Evolutionary conservation across 2,888 invertebrate genomes (phyloP).

Genomic region (Gymnoscelis rufifasciata): DNA sequence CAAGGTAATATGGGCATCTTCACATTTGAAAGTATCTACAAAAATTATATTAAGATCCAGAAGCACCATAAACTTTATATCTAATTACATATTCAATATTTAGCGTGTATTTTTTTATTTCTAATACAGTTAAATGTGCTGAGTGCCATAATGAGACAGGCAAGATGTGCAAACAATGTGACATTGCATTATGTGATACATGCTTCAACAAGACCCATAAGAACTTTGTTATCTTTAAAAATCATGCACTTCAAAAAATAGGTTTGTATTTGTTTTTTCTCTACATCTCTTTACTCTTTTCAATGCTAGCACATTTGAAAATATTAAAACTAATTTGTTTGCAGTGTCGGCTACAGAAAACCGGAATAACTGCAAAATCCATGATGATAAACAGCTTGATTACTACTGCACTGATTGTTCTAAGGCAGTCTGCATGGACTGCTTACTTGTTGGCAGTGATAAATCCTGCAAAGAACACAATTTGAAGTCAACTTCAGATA

Average conservation of each 20-base stretch:
- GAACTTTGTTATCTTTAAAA: slow-evolving; percentile 65
- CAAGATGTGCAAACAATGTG: slow-evolving; percentile 66
- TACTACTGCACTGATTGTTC: slow-evolving; percentile 65
- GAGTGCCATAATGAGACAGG: slow-evolving; percentile 52
- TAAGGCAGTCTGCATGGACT: slow-evolving; percentile 65
- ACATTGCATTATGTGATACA: slow-evolving; percentile 51
- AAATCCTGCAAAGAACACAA: slow-evolving; percentile 67
- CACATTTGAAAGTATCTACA: too few relatives aligned
- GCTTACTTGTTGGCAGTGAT: slow-evolving; percentile 63
- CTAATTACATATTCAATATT: too few relatives aligned
- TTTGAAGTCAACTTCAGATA: slow-evolving; percentile 55
- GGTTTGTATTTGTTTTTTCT: slow-evolving; percentile 31
- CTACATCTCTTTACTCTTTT: neutral
- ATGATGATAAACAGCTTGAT: slow-evolving; percentile 54
- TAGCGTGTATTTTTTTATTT: neutral
- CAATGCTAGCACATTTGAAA: neutral
- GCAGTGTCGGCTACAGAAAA: neutral
- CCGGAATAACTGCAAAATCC: slow-evolving; percentile 42
- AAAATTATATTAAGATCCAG: too few relatives aligned
- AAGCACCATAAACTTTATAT: too few relatives aligned
- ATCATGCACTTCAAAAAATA: slow-evolving; percentile 55
- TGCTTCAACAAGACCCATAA: slow-evolving; percentile 69
- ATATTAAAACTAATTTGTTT: neutral
- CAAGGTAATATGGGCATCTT: slow-evolving; percentile 44
- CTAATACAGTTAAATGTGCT: slow-evolving; percentile 50